These are phyloP conservation scores for Aricia agestis DNA, from an alignment of 1,140 invertebrate genomes.

Conservation along the genomic window DNA sequence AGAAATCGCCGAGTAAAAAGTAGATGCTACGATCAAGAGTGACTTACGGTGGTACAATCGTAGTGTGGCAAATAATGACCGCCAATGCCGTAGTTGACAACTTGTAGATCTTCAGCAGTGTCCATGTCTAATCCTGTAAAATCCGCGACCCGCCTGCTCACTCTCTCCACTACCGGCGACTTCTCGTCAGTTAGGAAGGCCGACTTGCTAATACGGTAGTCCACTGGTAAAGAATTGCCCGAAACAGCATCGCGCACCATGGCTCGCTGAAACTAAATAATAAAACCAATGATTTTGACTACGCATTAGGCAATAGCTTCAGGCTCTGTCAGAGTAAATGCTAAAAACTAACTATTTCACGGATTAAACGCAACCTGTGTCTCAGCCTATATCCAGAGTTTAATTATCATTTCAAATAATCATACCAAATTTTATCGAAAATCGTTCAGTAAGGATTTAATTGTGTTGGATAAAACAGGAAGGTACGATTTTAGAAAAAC, in stretches of 20 bases:
- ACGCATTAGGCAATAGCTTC: too few species aligned
- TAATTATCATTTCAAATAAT: too few species aligned
- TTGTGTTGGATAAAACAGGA: too few species aligned
- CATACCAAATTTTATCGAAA: too few species aligned
- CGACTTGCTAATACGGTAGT: slow-evolving; percentile 9
- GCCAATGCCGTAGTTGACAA: slow-evolving; percentile 9
- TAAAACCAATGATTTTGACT: too few species aligned
- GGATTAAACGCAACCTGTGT: too few species aligned
- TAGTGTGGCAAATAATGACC: slow-evolving; percentile 8
- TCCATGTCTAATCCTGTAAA: not conserved
- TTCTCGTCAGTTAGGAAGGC: not conserved
- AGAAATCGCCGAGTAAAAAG: too few species aligned
- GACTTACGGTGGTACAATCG: not conserved
- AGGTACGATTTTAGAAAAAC: too few species aligned
- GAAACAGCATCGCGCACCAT: not conserved
- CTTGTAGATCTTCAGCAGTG: slow-evolving; percentile 1
- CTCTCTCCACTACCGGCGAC: not conserved
- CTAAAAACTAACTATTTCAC: too few species aligned
- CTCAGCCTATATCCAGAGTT: too few species aligned
- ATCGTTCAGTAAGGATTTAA: too few species aligned
- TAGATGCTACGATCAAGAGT: not conserved
- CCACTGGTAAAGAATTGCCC: not conserved
- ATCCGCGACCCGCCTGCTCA: slow-evolving; percentile 5
- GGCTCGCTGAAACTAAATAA: slow-evolving; percentile 2
- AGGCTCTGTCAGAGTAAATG: too few species aligned